Evolutionary conservation across 2,888 invertebrate species (phyloP).

Genomic region (Limenitis camilla): DNA sequence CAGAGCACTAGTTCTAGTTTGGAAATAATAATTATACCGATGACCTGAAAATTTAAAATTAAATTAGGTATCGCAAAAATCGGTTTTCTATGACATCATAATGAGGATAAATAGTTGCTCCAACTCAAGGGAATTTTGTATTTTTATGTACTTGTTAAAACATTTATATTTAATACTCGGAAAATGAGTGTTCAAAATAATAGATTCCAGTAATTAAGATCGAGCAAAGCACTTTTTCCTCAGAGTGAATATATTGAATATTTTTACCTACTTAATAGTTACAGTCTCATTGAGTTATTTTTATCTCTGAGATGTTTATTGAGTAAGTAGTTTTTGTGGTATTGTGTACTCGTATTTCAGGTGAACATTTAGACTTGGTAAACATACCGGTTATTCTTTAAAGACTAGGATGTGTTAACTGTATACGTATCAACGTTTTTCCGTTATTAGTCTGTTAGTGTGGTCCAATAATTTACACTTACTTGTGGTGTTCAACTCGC

Average conservation of each 20-base stretch:
- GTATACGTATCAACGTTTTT: slow-evolving; percentile 37
- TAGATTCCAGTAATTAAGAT: slow-evolving; percentile 5
- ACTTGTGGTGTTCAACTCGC: slow-evolving; percentile 36
- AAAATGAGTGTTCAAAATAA: background rate
- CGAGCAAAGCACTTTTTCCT: slow-evolving; percentile 9
- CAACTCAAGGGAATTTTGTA: background rate
- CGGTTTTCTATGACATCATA: background rate
- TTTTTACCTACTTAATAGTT: too few species aligned
- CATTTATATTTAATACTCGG: too few species aligned
- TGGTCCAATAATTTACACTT: slow-evolving; percentile 43
- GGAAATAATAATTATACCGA: too few species aligned
- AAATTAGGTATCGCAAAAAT: too few species aligned
- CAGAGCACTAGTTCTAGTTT: too few species aligned
- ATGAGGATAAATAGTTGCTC: background rate
- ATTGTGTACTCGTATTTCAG: slow-evolving; percentile 1
- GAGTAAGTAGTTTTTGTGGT: slow-evolving; percentile 9
- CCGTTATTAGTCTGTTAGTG: slow-evolving; percentile 34
- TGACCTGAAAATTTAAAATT: too few species aligned
- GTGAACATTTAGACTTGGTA: slow-evolving; percentile 36
- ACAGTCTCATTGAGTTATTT: background rate
- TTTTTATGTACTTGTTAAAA: too few species aligned
- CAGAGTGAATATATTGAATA: background rate
- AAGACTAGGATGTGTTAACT: slow-evolving; percentile 38
- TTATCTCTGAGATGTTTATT: slow-evolving; percentile 8
- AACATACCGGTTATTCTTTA: slow-evolving; percentile 47